Base-by-base conservation (phyloP, 2,113 vertebrate genomes). In the Saccopteryx leptura region DNA sequence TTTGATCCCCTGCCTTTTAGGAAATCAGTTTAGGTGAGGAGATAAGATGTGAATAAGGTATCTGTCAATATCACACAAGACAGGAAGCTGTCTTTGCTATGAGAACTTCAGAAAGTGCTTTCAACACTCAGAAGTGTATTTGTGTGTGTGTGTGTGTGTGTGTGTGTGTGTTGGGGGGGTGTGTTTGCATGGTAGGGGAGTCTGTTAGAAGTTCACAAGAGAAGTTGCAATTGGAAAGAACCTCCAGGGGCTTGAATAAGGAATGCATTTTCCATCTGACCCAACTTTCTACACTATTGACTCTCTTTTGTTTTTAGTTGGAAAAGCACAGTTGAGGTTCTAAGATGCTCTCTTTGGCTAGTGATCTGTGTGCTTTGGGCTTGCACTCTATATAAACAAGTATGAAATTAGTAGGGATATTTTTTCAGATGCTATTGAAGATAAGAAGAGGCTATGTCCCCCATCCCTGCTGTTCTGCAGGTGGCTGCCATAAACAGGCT, bases 1-100 rank as follows among this genome's bases (percentile, higher is more conserved):
- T 39, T 52, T 46, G 88, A 92, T 39, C 63, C 54, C 23, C 4
- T 33, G 21, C 48, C 50, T 97, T 96, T 80, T 92, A 88, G 86
- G 80, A 95, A 94, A 54, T 63, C 50, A 18, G 39, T 63, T 21
- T 79, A 48, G n/a, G 17, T 74, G 65, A 68, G 23, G 24, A 80
- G 71, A 71, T 18, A 39, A 50, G 65, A 74, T 3, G 21, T 33
- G 24, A 54, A 33, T 54, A 54, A 91, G 52, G 56, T 13, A 58
- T 1, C 26, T 80, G 69, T 61, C 12, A 83, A 24, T 71, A 60
- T 65, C 31, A 61, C 26, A 76, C 50, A 68, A 76, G 8, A 12
- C 12, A 52, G 54, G 66, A 66, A 80, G 54, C 60, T 76, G 23
- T 26, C 18, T 93, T 93, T 69, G 11, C 9, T 54, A 0, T 66